Base-by-base conservation (phyloP, 2,113 vertebrate genomes). In the Coturnix japonica region DNA sequence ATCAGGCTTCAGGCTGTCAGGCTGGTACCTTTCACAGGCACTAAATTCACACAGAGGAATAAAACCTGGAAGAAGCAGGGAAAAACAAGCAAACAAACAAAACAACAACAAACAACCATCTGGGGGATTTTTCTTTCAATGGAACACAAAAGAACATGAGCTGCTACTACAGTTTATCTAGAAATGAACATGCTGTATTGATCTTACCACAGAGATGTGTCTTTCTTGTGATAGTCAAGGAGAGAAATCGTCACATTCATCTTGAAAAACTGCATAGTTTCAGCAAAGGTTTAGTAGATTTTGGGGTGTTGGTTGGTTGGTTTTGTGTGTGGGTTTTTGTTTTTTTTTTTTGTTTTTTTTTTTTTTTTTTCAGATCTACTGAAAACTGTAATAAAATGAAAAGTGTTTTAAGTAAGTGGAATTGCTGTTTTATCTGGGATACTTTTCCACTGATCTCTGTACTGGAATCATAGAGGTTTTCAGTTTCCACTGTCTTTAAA, bases 31-130 rank as follows among this genome's bases (percentile, higher is more conserved):
- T 91, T 90, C 88, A 79, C 19, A 91, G 33, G 30, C 61, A 84
- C 76, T 93, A 86, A 77, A 91, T 54, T 93, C 57, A 72, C 72
- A 81, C 65, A 90, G 74, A 94, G 46, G 85, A 81, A 64, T 72
- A 93, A 95, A 90, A 78, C 17, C 47, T 65, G 30, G 44, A 81
- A 89, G 47, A 57, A 85, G 7, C 11, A 81, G 7, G 19, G 80
- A 39, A 63, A 49, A 47, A 47, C 10, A 13, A 61, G 28, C 6
- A 46, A 46, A 46, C 19, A 59, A 59, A 47, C 11, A 22, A 47
- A 46, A 13, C 8, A 41, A 61, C 35, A 61, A 37, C 14, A 14
- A 13, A 57, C 54, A 57, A n/a, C 31, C 16, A 82, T 35, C 39
- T 75, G 44, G 21, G 30, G 31, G 66, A 79, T 82, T 92, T 85